phyloP scores from a whole-genome alignment of 2,113 vertebrate genomes.

The Syrrhaptes paradoxus region DNA sequence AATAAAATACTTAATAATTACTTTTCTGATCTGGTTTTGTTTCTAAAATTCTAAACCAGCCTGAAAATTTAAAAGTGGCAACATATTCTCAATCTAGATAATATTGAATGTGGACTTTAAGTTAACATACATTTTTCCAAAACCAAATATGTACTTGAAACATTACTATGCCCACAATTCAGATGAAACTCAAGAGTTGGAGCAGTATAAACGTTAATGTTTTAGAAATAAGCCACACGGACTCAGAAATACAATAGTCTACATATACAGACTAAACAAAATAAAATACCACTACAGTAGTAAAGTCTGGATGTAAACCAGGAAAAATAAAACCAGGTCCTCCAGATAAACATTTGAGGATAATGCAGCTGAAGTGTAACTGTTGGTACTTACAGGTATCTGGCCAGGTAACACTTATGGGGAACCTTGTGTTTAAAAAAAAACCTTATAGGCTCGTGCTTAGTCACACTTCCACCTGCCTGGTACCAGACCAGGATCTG shows the following conservation, averaged over 20 bases:
- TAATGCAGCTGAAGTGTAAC: neutral
- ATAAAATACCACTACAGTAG: neutral
- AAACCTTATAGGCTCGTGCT: neutral
- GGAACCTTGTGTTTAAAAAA: neutral
- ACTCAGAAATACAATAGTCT: neutral
- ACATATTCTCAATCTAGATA: neutral
- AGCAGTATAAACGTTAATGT: neutral
- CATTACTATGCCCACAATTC: neutral
- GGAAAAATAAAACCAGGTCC: neutral
- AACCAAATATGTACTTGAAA: neutral
- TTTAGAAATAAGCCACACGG: neutral
- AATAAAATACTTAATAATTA: neutral
- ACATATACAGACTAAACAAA: neutral
- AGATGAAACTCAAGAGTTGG: neutral
- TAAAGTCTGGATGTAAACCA: neutral
- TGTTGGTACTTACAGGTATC: accelerated
- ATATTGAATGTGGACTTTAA: neutral
- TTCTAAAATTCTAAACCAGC: neutral
- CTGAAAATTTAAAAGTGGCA: neutral
- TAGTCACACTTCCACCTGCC: neutral
- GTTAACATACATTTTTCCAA: neutral
- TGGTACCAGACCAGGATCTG: accelerated
- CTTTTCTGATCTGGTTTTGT: neutral
- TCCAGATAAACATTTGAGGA: neutral
- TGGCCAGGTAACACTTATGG: neutral